A percentile compares a stretch with the other conserved stretches of the same genome.
Evolutionary conservation across 2,888 invertebrate species (phyloP).

Genomic region (Spilosoma lubricipeda): DNA sequence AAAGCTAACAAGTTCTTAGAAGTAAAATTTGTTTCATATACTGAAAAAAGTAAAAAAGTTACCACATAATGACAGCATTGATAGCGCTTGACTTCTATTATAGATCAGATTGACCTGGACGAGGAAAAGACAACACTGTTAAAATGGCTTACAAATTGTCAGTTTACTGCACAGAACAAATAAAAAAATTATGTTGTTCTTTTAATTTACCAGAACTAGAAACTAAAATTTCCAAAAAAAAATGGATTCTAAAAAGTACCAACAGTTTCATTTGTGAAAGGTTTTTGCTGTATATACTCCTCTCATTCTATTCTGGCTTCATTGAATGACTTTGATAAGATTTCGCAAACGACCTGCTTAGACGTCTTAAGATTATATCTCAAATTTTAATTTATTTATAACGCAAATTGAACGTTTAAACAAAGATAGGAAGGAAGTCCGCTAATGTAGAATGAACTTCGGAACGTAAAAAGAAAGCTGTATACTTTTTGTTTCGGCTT

Average conservation of each 20-base stretch:
- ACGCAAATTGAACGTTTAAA: background rate
- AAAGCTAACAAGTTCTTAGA: too few relatives aligned
- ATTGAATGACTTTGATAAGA: constrained; percentile 53
- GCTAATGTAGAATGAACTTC: background rate
- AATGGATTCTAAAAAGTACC: background rate
- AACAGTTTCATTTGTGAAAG: constrained; percentile 39
- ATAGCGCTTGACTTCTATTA: background rate
- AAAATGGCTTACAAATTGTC: background rate
- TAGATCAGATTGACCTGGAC: background rate
- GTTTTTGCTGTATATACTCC: constrained; percentile 47
- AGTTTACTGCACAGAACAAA: too few relatives aligned
- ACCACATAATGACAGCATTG: background rate
- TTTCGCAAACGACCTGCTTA: constrained; percentile 36
- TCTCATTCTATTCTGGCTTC: constrained; percentile 49
- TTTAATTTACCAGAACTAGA: background rate
- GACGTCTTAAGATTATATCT: constrained; percentile 34
- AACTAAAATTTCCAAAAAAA: too few relatives aligned
- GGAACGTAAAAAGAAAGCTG: background rate
- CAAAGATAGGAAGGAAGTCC: background rate
- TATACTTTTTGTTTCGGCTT: background rate
- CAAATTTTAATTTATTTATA: constrained; percentile 22
- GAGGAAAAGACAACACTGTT: too few relatives aligned
- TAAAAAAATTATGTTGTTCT: background rate
- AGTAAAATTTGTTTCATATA: background rate
- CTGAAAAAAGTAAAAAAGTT: background rate